These are phyloP conservation scores for Tinea pellionella DNA, from an alignment of 2,888 invertebrate species.

Conservation along the genomic window DNA sequence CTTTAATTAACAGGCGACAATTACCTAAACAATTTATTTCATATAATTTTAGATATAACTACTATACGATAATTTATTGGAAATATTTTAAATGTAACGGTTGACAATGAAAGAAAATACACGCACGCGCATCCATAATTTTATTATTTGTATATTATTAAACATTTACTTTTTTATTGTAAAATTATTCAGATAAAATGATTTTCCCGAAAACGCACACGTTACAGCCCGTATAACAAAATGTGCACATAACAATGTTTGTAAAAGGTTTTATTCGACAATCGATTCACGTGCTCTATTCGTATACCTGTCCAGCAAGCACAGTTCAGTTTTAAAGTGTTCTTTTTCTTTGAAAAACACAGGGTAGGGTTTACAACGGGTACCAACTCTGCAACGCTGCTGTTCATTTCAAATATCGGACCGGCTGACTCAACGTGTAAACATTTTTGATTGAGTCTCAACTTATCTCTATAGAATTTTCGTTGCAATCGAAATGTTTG, in stretches of 20 bases:
- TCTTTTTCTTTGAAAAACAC: slow-evolving; percentile 11
- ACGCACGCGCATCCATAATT: too few species aligned
- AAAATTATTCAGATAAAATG: too few species aligned
- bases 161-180: too few species aligned
- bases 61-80: too few species aligned
- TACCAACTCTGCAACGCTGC: background rate
- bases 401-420: slow-evolving; percentile 10
- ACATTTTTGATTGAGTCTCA: slow-evolving; percentile 48
- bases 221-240: background rate
- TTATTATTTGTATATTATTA: too few species aligned
- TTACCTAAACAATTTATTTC: background rate
- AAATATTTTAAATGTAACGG: too few species aligned
- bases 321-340: slow-evolving; percentile 8
- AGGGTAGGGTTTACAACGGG: slow-evolving; percentile 6
- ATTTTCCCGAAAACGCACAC: background rate
- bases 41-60: too few species aligned
- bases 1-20: background rate
- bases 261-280: slow-evolving; percentile 2
- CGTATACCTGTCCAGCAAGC: slow-evolving; percentile 11
- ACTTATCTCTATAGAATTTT: slow-evolving; percentile 18
- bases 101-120: too few species aligned
- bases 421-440: slow-evolving; percentile 28
- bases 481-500: slow-evolving; percentile 6
- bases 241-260: background rate
- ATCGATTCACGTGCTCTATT: slow-evolving; percentile 11